Evolutionary conservation across 2,113 vertebrate genomes (phyloP), one percentile per base, ranked within the genome.

Genomic region (Eupsittula cactorum): DNA sequence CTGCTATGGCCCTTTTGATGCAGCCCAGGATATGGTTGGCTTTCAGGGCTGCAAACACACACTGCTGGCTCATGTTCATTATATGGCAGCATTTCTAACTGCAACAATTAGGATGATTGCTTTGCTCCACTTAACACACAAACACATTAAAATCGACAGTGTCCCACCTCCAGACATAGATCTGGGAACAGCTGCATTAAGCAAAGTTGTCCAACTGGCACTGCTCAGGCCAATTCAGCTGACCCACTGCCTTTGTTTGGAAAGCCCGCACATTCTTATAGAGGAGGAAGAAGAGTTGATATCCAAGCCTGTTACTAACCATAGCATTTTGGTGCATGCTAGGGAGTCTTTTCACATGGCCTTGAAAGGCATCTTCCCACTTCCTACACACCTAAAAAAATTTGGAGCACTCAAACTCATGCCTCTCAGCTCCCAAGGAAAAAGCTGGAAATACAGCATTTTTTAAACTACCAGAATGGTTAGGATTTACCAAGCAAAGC

Each of bases 351-450:
- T 87, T 59, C 78, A 63, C 9, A n/a, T 28, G 14, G 46, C 13
- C 46, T 31, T n/a, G 60, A 37, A 42, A 70, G 19, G 46, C 64
- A 67, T 8, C 37, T 62, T 35, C 46, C 82, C 53, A 35, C 46
- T 75, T 86, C 64, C 60, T 25, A 70, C 0, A 0, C n/a, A 63
- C 20, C 3, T 16, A 35, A n/a, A 29, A 24, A 63, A 39, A 1
- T 49, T 2, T 62, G 50, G 31, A 85, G 35, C 13, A 2, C n/a
- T 63, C 57, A 64, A 53, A 80, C 14, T 82, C 49, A 82, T 59
- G 37, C 9, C 10, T 68, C 52, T 46, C 19, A 6, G 19, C 15
- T 77, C 13, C 49, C 13, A 41, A n/a, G 2, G 16, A 82, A 78
- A 90, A 57, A 29, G 13, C 5, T 52, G 47, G 44, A 70, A 81